These are phyloP conservation scores for Alcedo quadribrachys DNA, from an alignment of 2,797 vertebrate genomes.

Conservation along the genomic window DNA sequence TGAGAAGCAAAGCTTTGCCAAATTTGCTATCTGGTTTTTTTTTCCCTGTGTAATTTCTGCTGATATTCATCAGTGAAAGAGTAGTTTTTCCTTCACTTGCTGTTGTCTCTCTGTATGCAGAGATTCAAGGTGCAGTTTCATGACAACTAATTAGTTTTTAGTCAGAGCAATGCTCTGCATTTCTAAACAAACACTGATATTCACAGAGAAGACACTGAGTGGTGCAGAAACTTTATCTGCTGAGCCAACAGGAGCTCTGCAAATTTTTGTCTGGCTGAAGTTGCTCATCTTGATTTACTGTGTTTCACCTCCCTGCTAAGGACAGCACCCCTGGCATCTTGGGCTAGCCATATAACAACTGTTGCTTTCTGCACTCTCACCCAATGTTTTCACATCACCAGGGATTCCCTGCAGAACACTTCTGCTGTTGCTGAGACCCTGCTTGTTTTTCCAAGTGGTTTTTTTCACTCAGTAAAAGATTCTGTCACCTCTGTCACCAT, in stretches of 20 bases:
- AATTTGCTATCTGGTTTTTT: neutral
- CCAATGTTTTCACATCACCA: neutral
- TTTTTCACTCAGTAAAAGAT: constrained; percentile 43
- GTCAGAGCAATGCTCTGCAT: neutral
- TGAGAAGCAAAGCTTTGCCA: neutral
- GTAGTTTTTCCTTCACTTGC: neutral
- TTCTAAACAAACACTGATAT: neutral
- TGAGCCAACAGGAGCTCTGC: neutral
- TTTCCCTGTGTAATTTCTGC: neutral
- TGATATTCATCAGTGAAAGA: neutral
- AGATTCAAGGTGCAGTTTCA: neutral
- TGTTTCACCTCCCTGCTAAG: neutral
- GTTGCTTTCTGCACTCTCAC: constrained; percentile 25
- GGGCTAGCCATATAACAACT: neutral
- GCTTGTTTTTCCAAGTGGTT: constrained; percentile 57
- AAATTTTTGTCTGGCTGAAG: neutral
- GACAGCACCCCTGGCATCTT: neutral
- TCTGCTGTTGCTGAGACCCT: neutral
- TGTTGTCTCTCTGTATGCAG: neutral
- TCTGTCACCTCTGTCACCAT: constrained; percentile 45
- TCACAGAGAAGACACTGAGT: neutral
- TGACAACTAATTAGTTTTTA: neutral
- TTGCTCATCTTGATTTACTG: neutral
- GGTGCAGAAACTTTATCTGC: neutral
- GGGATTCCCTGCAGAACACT: constrained; percentile 25